Percentiles rank a stretch among this genome's conserved stretches.
These are phyloP conservation scores for Magallana ariakensis DNA, from an alignment of 1,140 invertebrate species.

Conservation along the genomic window DNA sequence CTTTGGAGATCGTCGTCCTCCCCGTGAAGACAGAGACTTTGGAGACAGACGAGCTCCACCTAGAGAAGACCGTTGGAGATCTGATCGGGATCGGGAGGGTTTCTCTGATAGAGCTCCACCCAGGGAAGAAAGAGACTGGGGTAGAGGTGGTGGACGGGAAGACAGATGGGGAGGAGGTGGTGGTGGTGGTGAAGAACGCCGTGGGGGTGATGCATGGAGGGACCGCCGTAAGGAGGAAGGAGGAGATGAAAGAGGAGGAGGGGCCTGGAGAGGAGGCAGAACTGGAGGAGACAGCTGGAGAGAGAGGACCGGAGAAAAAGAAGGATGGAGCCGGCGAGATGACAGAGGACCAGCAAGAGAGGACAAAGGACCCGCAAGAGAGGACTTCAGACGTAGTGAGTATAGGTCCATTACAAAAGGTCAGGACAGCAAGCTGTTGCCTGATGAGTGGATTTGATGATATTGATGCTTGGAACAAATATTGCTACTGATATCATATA, in stretches of 20 bases:
- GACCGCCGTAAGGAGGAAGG: background rate
- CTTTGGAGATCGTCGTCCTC: background rate
- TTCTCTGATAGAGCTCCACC: conserved; percentile 46
- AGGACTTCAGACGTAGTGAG: conserved; percentile 48
- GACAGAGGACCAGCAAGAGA: conserved; percentile 51
- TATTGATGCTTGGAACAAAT: too few relatives aligned
- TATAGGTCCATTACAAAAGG: background rate
- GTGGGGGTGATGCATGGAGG: conserved; percentile 37
- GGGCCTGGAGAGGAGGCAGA: conserved; percentile 40
- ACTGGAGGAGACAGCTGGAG: conserved; percentile 16
- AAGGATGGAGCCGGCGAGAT: conserved; percentile 37
- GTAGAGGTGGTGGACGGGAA: conserved; percentile 41
- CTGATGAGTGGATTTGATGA: too few relatives aligned
- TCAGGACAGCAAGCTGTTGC: too few relatives aligned
- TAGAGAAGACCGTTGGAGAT: conserved; percentile 44
- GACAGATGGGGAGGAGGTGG: conserved; percentile 38
- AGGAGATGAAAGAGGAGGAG: conserved; percentile 32
- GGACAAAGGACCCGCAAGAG: conserved; percentile 19
- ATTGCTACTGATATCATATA: too few relatives aligned
- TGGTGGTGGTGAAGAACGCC: conserved; percentile 45
- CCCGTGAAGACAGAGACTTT: conserved; percentile 4
- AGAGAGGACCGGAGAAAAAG: background rate
- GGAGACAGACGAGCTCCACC: conserved; percentile 44
- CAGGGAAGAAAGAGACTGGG: conserved; percentile 54
- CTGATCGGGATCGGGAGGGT: conserved; percentile 48